Conservation (phyloP, 2,888 invertebrate genomes). For the Noctua pronuba region DNA sequence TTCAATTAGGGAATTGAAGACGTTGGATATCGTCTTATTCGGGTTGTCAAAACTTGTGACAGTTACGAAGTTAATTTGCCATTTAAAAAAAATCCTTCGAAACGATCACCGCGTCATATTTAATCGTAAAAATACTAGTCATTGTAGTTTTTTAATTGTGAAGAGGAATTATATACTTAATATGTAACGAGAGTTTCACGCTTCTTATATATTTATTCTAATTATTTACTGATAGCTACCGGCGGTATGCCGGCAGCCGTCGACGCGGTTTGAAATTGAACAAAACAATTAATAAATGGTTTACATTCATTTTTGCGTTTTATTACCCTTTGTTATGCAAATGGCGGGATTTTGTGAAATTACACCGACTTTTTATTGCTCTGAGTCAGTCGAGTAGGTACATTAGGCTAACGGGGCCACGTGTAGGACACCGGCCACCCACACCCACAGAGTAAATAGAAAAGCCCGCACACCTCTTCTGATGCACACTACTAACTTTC, state of each 20-base stretch:
- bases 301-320: slow-evolving; percentile 77
- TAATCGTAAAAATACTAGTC: slow-evolving; percentile 75
- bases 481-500: background rate
- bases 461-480: background rate
- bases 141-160: slow-evolving; percentile 79
- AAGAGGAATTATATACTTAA: slow-evolving; percentile 72
- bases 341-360: background rate
- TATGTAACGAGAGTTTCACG: slow-evolving; percentile 76
- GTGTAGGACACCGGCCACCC: background rate
- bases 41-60: background rate
- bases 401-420: background rate
- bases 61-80: background rate
- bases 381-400: background rate
- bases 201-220: slow-evolving; percentile 81
- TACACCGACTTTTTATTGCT: background rate
- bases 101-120: slow-evolving; percentile 64
- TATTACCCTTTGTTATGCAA: slow-evolving; percentile 52
- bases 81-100: slow-evolving; percentile 56
- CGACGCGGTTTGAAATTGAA: slow-evolving; percentile 72
- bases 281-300: slow-evolving; percentile 80
- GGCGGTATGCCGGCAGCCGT: slow-evolving; percentile 51
- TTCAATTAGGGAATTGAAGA: slow-evolving; percentile 3
- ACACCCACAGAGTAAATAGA: background rate
- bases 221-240: slow-evolving; percentile 67
- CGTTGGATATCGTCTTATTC: too few relatives aligned